Base-by-base conservation (phyloP, 2,888 invertebrate species). In the Cacoxenus indagator region DNA sequence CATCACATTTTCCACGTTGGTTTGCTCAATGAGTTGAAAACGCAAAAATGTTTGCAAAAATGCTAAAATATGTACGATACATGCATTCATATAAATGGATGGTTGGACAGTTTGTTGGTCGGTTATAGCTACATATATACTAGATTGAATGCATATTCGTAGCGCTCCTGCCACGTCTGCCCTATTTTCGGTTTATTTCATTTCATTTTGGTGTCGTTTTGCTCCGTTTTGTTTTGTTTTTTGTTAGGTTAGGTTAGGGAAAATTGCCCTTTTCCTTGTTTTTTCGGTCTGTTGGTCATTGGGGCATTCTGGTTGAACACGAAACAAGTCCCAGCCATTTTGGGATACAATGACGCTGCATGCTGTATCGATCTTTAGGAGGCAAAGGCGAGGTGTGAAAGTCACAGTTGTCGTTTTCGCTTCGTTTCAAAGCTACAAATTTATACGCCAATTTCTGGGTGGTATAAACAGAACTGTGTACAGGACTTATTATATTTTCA, bases 11-110 rank as follows among this genome's bases (percentile, higher is more conserved):
- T n/a, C n/a, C n/a, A n/a, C n/a, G n/a, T 22, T 76, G 70, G 73
- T 75, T 76, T 75, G 77, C 68, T 73, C 77, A 77, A 77, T 77
- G 77, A 77, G 71, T 77, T 75, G 77, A 70, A 76, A 77, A 72
- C 73, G 68, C 70, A 71, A 73, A 74, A 76, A 75, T 77, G 70
- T 76, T 77, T 72, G 75, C 72, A 76, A 74, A 76, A 71, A 75
- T 75, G 72, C 71, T 70, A 74, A 70, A 71, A 68, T 37, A 64
- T 51, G 59, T 9, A 64, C 27, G 27, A 57, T 31, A 57, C 31
- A 22, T 51, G 4, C n/a, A 29, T 57, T 22, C 11, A 51, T 51
- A 11, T 4, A n/a, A n/a, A n/a, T n/a, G n/a, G n/a, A n/a, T n/a
- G n/a, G n/a, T n/a, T n/a, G n/a, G n/a, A n/a, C n/a, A n/a, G n/a